phyloP scores from a whole-genome alignment of 2,797 vertebrate genomes.

The Hydrophis major region DNA sequence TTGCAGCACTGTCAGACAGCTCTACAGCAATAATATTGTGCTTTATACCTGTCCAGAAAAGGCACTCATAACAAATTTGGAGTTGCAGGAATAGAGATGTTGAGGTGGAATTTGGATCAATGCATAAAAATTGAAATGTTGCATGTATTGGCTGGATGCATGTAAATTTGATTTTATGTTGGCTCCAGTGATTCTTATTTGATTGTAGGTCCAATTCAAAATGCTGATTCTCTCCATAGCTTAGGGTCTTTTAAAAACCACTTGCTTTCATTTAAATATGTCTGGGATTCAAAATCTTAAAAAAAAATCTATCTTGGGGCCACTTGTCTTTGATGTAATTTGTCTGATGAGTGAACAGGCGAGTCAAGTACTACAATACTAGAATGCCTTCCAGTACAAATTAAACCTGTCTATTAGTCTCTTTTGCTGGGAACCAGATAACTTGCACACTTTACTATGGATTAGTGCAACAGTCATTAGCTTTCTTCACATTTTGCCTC shows the following conservation, averaged over 20 bases:
- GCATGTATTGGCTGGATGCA: not conserved
- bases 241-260: not conserved
- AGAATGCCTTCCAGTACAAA: not conserved
- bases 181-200: not conserved
- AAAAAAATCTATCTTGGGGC: not conserved
- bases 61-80: not conserved
- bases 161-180: not conserved
- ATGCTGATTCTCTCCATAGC: not conserved
- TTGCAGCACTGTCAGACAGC: not conserved
- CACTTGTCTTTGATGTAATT: not conserved
- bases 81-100: not conserved
- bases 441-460: not conserved
- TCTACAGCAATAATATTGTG: not conserved
- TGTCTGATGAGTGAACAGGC: not conserved
- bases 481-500: not conserved
- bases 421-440: not conserved
- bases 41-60: not conserved
- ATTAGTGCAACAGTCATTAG: not conserved
- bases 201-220: not conserved
- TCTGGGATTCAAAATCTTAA: not conserved
- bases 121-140: not conserved
- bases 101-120: not conserved
- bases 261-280: not conserved
- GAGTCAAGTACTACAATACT: not conserved
- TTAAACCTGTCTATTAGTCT: not conserved